These are phyloP conservation scores for Oligia strigilis DNA, from an alignment of 2,888 invertebrate species.

Conservation along the genomic window DNA sequence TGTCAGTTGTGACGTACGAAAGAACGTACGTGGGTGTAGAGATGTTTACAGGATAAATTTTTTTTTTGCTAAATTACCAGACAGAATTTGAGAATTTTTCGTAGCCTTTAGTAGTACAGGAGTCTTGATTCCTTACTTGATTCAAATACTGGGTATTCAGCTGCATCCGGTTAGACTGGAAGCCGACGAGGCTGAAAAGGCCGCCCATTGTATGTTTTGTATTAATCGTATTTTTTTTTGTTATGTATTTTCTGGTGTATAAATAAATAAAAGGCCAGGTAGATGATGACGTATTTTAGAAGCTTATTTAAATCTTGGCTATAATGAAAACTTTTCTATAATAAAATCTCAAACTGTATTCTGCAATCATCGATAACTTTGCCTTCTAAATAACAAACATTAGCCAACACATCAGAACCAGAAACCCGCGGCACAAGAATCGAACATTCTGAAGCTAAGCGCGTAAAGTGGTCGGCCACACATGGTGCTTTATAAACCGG, in stretches of 20 bases:
- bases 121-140: not conserved
- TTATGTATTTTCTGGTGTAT: too few relatives aligned
- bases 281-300: not conserved
- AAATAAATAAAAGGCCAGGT: not conserved
- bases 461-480: constrained; percentile 65
- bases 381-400: constrained; percentile 10
- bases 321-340: not conserved
- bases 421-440: constrained; percentile 38
- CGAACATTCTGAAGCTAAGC: constrained; percentile 38
- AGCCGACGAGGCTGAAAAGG: not conserved
- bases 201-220: not conserved
- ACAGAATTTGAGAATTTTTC: not conserved
- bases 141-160: not conserved
- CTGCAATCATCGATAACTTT: not conserved
- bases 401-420: constrained; percentile 13
- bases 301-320: not conserved
- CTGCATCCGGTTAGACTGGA: not conserved
- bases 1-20: constrained; percentile 17
- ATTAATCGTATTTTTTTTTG: too few relatives aligned
- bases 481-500: constrained; percentile 47
- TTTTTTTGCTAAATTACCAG: not conserved
- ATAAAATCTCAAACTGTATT: not conserved
- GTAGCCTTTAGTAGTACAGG: not conserved
- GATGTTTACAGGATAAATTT: not conserved
- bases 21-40: too few relatives aligned